A percentile compares a stretch with the other conserved stretches of the same genome.
Evolutionary conservation across 1,140 invertebrate species (phyloP).

Genomic region (Nephila pilipes): DNA sequence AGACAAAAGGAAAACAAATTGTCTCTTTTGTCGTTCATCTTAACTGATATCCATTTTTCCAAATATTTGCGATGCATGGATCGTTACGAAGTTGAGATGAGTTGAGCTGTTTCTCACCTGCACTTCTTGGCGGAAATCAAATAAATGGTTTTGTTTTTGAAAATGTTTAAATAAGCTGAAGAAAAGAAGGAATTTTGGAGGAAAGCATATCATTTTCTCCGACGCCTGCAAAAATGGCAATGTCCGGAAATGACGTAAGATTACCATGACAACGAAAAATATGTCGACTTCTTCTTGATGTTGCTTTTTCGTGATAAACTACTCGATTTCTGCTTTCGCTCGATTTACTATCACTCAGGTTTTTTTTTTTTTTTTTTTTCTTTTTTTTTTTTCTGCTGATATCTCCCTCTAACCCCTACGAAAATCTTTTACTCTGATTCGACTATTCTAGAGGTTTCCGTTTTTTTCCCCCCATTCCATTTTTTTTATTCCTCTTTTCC

Average conservation of each 20-base stretch:
- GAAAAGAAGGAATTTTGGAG: not conserved
- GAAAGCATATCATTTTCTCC: slow-evolving; percentile 36
- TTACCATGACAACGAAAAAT: slow-evolving; percentile 43
- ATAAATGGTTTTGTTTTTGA: slow-evolving; percentile 44
- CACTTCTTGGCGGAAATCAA: slow-evolving; percentile 7
- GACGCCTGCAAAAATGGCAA: slow-evolving; percentile 14
- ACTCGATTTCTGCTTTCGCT: slow-evolving; percentile 59
- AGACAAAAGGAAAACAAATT: not conserved
- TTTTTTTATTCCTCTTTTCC: not conserved
- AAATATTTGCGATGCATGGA: slow-evolving; percentile 48
- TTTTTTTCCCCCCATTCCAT: not conserved
- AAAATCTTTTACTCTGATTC: slow-evolving; percentile 11
- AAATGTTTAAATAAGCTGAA: slow-evolving; percentile 5
- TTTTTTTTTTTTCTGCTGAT: not conserved
- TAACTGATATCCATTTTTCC: not conserved
- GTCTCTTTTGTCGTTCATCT: not conserved
- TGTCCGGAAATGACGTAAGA: slow-evolving; percentile 58
- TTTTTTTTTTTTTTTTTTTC: slow-evolving; percentile 9
- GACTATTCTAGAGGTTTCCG: not conserved
- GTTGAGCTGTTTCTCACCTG: slow-evolving; percentile 40
- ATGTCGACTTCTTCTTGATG: slow-evolving; percentile 56
- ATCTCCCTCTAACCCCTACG: not conserved
- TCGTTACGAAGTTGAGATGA: not conserved
- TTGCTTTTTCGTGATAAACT: slow-evolving; percentile 67
- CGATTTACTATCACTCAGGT: slow-evolving; percentile 50